Evolutionary conservation across 2,797 vertebrate species (phyloP).

Genomic region (Chrosomus eos): DNA sequence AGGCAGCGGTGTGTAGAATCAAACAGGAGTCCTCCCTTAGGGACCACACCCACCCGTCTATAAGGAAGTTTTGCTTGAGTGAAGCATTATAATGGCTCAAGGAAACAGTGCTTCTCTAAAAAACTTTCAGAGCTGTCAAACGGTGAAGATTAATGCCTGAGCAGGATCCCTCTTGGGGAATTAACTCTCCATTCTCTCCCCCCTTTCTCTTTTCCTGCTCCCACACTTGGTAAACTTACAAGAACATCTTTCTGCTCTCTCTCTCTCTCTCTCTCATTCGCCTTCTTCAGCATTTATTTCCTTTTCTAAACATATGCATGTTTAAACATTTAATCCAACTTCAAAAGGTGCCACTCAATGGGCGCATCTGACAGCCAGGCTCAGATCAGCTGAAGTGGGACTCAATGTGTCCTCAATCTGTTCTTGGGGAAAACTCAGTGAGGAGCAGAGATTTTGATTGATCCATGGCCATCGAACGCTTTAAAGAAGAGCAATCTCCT

Average conservation of each 20-base stretch:
- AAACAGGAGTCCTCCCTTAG: conserved; percentile 56
- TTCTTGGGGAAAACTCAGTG: conserved; percentile 19
- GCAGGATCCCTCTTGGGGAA: conserved; percentile 74
- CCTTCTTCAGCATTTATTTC: conserved; percentile 56
- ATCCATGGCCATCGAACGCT: conserved; percentile 39
- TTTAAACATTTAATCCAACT: conserved; percentile 49
- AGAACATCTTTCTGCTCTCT: conserved; percentile 55
- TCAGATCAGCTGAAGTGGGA: conserved; percentile 44
- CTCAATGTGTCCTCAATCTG: conserved; percentile 32
- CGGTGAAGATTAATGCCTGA: conserved; percentile 80
- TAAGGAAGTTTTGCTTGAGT: conserved; percentile 76
- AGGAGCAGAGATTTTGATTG: conserved; percentile 32
- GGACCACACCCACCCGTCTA: conserved; percentile 60
- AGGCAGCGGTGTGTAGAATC: conserved; percentile 61
- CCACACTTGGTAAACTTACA: conserved; percentile 4
- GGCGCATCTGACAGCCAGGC: conserved; percentile 22
- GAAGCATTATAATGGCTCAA: conserved; percentile 83
- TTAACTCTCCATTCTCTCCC: conserved; percentile 57
- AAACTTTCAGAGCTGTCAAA: conserved; percentile 83
- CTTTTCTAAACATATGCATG: conserved; percentile 42
- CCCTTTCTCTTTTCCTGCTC: conserved; percentile 49
- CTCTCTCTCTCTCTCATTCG: conserved; percentile 28
- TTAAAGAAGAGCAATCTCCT: conserved; percentile 29
- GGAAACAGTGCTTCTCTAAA: conserved; percentile 81
- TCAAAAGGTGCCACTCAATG: conserved; percentile 42